Evolutionary conservation across 2,797 vertebrate genomes (phyloP).

Genomic region (Tolypeutes matacus): DNA sequence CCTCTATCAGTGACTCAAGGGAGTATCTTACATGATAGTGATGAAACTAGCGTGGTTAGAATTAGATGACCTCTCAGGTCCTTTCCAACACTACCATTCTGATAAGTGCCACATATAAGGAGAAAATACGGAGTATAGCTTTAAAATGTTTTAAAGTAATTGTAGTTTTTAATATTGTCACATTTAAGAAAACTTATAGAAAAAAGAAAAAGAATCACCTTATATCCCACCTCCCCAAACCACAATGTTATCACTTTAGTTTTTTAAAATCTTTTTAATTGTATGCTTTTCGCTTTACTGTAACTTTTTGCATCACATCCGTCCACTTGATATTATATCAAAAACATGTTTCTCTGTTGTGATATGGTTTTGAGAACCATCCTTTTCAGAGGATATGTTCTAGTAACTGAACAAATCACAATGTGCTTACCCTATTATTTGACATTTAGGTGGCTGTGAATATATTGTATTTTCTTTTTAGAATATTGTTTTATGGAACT

Average conservation of each 20-base stretch:
- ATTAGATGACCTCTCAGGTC: background rate
- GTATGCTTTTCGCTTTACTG: background rate
- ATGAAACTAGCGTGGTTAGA: background rate
- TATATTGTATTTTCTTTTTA: background rate
- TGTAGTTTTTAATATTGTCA: background rate
- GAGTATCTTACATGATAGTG: background rate
- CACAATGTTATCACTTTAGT: background rate
- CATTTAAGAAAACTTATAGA: slow-evolving; percentile 2
- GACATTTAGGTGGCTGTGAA: background rate
- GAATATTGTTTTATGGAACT: slow-evolving; percentile 18
- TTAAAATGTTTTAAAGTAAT: background rate
- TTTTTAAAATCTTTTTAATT: background rate
- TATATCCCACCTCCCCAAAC: background rate
- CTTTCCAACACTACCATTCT: background rate
- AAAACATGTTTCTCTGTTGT: background rate
- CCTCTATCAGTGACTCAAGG: background rate
- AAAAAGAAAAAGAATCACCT: background rate
- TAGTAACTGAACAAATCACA: background rate
- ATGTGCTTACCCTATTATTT: background rate
- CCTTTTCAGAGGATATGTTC: background rate
- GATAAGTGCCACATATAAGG: background rate
- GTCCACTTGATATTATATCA: background rate
- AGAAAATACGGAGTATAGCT: background rate
- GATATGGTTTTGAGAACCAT: background rate
- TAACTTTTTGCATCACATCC: background rate